Evolutionary conservation across 2,888 invertebrate species (phyloP).

Genomic region (Cataglyphis rosenhaueri): DNA sequence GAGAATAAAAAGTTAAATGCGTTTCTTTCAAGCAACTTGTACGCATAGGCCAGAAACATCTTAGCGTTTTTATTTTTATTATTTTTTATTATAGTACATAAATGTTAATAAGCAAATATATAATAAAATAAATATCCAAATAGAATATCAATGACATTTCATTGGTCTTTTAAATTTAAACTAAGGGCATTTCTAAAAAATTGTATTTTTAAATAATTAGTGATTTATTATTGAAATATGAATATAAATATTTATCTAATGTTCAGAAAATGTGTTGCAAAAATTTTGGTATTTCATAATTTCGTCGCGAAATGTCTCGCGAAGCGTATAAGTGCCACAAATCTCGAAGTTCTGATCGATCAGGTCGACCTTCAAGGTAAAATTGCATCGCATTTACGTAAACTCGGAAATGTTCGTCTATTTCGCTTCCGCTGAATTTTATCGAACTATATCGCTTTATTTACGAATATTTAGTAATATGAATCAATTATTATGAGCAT

Average conservation of each 20-base stretch:
- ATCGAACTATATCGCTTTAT: constrained; percentile 12
- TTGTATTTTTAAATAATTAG: neutral
- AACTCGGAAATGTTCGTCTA: constrained; percentile 31
- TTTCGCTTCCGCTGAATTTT: constrained; percentile 25
- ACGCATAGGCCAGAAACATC: neutral
- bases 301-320: neutral
- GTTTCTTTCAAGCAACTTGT: constrained; percentile 1
- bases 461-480: constrained; percentile 25
- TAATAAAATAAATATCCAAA: neutral
- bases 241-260: neutral
- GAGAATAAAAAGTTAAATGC: neutral
- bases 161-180: neutral
- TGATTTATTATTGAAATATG: neutral
- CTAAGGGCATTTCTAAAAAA: neutral
- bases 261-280: neutral
- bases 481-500: constrained; percentile 23
- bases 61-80: neutral
- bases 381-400: constrained; percentile 42
- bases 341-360: constrained; percentile 33
- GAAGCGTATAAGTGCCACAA: constrained; percentile 13
- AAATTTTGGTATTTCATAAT: neutral
- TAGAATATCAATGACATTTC: no score
- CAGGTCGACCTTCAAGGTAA: constrained; percentile 32
- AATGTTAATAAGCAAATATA: neutral
- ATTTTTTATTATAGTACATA: neutral